Conservation (phyloP, 2,113 vertebrate genomes). For the Rhombomys opimus region DNA sequence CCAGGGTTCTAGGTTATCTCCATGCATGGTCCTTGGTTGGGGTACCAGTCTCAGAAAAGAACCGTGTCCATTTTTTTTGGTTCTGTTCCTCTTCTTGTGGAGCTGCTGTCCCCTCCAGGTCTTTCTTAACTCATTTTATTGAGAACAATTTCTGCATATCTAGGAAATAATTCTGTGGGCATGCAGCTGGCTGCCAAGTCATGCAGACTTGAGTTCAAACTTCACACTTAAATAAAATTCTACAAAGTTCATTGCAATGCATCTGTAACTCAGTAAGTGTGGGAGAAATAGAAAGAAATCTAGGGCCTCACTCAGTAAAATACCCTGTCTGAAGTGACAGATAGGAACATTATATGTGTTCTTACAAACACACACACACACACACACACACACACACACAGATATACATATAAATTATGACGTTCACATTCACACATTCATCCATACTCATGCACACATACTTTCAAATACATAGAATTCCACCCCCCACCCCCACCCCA, state of each 20-base stretch:
- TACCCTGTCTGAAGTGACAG: not conserved
- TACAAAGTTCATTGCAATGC: not conserved
- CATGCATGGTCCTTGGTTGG: no score
- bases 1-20: no score
- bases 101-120: no score
- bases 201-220: not conserved
- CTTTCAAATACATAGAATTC: not conserved
- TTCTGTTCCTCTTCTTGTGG: no score
- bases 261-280: not conserved
- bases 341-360: not conserved
- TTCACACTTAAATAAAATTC: not conserved
- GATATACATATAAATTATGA: not conserved
- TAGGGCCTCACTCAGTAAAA: not conserved
- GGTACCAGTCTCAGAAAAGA: no score
- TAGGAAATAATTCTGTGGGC: not conserved
- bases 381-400: no score
- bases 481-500: not conserved
- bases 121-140: not conserved
- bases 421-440: not conserved
- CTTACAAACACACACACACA: no score
- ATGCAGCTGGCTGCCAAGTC: not conserved
- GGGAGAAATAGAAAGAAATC: not conserved
- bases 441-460: not conserved
- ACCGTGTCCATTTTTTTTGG: no score
- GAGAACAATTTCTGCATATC: not conserved